A percentile compares a stretch with the other conserved stretches of the same genome.
Evolutionary conservation across 2,797 vertebrate species (phyloP).

Genomic region (Sebastolobus altivelis): DNA sequence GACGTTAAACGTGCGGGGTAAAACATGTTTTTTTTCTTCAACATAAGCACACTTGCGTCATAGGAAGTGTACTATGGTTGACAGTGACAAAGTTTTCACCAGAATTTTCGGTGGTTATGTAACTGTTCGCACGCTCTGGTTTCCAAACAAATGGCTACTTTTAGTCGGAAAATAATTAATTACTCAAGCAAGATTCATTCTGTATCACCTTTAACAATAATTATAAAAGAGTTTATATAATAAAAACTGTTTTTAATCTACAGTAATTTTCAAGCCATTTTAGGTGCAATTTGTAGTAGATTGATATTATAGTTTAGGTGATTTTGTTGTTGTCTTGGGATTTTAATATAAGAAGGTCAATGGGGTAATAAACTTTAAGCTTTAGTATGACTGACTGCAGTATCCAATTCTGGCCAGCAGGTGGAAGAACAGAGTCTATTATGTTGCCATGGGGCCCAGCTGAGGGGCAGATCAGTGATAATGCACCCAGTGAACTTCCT

Average conservation of each 20-base stretch:
- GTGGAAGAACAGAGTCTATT: conserved; percentile 54
- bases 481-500: conserved; percentile 77
- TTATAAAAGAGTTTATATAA: background rate
- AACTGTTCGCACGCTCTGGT: conserved; percentile 20
- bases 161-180: background rate
- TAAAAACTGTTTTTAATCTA: background rate
- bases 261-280: no score
- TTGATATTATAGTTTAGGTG: background rate
- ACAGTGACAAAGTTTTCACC: conserved; percentile 34
- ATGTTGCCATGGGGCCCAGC: conserved; percentile 63
- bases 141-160: conserved; percentile 18
- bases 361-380: background rate
- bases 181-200: background rate
- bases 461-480: conserved; percentile 65
- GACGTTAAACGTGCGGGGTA: background rate
- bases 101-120: conserved; percentile 41
- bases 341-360: conserved; percentile 1
- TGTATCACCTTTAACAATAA: background rate
- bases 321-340: background rate
- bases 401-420: conserved; percentile 61
- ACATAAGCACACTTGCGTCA: conserved; percentile 38
- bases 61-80: conserved; percentile 64
- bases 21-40: conserved; percentile 25
- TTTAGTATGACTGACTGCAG: conserved; percentile 32
- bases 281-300: background rate